phyloP scores from a whole-genome alignment of 37 sponge, comb jelly and placozoan genomes.

The Diacarnus erythraeanus region DNA sequence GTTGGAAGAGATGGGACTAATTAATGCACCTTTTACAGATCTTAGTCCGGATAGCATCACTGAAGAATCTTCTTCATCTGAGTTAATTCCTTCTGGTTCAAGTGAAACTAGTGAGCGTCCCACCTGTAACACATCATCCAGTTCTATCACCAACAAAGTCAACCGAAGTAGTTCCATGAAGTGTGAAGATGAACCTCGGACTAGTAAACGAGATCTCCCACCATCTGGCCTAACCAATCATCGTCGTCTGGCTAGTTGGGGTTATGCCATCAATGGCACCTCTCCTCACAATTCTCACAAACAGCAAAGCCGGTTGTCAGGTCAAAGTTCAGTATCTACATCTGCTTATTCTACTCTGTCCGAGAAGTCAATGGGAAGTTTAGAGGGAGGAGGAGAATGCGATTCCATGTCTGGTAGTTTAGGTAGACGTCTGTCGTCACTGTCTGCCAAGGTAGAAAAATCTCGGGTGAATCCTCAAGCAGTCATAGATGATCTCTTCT shows the following conservation, averaged over 20 bases:
- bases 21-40: not conserved
- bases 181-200: not conserved
- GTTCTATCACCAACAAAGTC: not conserved
- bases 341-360: constrained; percentile 68
- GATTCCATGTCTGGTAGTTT: constrained; percentile 30
- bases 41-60: not conserved
- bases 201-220: not conserved
- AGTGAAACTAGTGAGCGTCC: not conserved
- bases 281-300: not conserved
- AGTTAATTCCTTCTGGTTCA: not conserved
- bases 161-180: constrained; percentile 14
- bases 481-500: constrained; percentile 45
- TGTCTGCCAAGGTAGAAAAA: constrained; percentile 46
- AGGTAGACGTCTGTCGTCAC: not conserved
- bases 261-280: constrained; percentile 4
- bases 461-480: constrained; percentile 38
- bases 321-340: constrained; percentile 35
- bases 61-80: not conserved
- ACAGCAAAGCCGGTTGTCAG: constrained; percentile 12
- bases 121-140: not conserved
- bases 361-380: constrained; percentile 30
- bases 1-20: not conserved
- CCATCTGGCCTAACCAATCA: not conserved
- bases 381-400: constrained; percentile 11
- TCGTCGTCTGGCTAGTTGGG: not conserved